Evolutionary conservation across 2,797 vertebrate species (phyloP).

Genomic region (Chelon auratus): DNA sequence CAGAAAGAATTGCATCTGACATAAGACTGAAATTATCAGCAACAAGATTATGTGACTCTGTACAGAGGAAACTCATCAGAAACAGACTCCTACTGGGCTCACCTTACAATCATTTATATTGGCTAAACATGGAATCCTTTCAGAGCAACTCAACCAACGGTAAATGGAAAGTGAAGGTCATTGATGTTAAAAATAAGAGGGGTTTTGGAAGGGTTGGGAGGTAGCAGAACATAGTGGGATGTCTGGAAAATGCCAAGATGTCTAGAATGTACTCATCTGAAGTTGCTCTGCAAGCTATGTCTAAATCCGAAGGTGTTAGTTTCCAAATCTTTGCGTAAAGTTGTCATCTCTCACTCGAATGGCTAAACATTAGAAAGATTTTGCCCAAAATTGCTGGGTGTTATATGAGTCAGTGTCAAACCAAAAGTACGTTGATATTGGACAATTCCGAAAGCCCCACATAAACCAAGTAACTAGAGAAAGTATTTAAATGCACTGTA

Average conservation of each 20-base stretch:
- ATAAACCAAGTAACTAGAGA: too few relatives aligned
- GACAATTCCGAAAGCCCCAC: too few relatives aligned
- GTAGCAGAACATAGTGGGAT: background rate
- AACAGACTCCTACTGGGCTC: constrained; percentile 74
- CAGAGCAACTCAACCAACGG: constrained; percentile 70
- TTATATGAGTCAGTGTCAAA: too few relatives aligned
- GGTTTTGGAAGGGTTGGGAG: constrained; percentile 14
- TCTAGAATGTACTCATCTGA: background rate
- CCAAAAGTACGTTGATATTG: too few relatives aligned
- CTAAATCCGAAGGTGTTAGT: background rate
- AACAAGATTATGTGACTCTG: constrained; percentile 32
- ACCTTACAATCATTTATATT: constrained; percentile 67
- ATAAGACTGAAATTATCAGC: constrained; percentile 12
- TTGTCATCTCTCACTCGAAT: too few relatives aligned
- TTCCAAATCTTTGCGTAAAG: too few relatives aligned
- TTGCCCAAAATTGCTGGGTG: too few relatives aligned
- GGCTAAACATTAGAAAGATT: too few relatives aligned
- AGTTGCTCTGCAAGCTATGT: background rate
- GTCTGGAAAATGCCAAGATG: constrained; percentile 21
- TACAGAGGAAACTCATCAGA: constrained; percentile 38
- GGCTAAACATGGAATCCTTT: constrained; percentile 76
- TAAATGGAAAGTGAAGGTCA: constrained; percentile 75
- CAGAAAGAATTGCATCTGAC: background rate
- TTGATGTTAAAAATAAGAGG: constrained; percentile 39
- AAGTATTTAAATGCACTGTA: too few relatives aligned